phyloP scores from a whole-genome alignment of 2,888 invertebrate genomes.

The Dicyrtoma fusca region DNA sequence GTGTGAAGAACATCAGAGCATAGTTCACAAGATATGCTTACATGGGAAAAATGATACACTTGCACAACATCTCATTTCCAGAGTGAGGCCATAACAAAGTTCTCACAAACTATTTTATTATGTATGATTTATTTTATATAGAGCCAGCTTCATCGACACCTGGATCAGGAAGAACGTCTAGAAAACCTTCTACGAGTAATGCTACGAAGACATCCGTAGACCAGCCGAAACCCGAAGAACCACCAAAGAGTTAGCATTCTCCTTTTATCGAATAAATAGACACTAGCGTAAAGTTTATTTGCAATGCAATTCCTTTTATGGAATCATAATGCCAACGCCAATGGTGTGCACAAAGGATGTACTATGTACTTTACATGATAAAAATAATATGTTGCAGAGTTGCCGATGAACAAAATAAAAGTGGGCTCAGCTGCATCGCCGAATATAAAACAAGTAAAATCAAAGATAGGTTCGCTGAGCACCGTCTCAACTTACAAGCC shows the following conservation, averaged over 20 bases:
- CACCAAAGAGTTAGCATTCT: conserved; percentile 23
- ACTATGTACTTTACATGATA: too few relatives aligned
- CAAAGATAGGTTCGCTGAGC: conserved; percentile 65
- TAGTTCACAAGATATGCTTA: too few relatives aligned
- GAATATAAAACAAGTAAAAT: conserved; percentile 86
- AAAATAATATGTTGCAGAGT: too few relatives aligned
- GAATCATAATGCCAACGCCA: too few relatives aligned
- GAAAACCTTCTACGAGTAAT: conserved; percentile 33
- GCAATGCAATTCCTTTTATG: too few relatives aligned
- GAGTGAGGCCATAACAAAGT: too few relatives aligned
- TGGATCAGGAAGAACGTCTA: conserved; percentile 29
- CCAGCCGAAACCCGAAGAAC: conserved; percentile 22
- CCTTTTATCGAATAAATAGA: background rate
- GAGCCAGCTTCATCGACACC: conserved; percentile 19
- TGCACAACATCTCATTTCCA: too few relatives aligned
- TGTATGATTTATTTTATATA: too few relatives aligned
- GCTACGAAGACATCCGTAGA: conserved; percentile 16
- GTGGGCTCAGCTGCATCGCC: conserved; percentile 90
- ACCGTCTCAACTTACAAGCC: conserved; percentile 22
- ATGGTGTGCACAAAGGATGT: background rate
- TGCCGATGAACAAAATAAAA: conserved; percentile 92
- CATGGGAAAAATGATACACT: too few relatives aligned
- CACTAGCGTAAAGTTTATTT: background rate
- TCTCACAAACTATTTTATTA: too few relatives aligned
- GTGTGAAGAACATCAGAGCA: too few relatives aligned